A percentile compares a stretch with the other conserved stretches of the same genome.
Evolutionary conservation across 2,888 invertebrate species (phyloP).

Genomic region (Drosophila gaucha): DNA sequence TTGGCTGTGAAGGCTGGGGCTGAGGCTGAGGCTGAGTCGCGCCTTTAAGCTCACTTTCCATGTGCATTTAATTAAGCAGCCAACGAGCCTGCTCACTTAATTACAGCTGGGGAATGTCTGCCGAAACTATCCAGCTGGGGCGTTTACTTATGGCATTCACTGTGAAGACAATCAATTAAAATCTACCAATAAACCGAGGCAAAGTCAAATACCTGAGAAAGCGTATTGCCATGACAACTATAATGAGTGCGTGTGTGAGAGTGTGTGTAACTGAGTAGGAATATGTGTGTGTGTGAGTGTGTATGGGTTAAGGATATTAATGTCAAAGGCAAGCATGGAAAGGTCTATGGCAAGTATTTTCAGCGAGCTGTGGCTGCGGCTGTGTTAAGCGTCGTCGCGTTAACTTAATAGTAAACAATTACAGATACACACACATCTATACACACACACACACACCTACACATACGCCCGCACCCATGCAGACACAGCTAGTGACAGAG

Average conservation of each 20-base stretch:
- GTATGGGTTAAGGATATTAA: constrained; percentile 51
- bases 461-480: constrained; percentile 12
- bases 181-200: constrained; percentile 50
- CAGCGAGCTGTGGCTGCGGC: constrained; percentile 57
- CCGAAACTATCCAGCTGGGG: background rate
- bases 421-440: constrained; percentile 33
- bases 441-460: constrained; percentile 8
- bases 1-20: too few relatives aligned
- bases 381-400: too few relatives aligned
- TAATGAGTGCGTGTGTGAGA: constrained; percentile 38
- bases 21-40: too few relatives aligned
- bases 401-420: constrained; percentile 78
- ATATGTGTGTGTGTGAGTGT: background rate
- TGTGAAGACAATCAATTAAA: constrained; percentile 64
- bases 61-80: constrained; percentile 60
- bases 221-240: constrained; percentile 25
- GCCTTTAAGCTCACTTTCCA: constrained; percentile 15
- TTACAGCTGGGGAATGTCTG: constrained; percentile 35
- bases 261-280: background rate
- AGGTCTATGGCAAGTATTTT: constrained; percentile 43
- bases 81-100: constrained; percentile 61
- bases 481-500: constrained; percentile 21
- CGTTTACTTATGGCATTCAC: constrained; percentile 14
- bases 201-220: constrained; percentile 40
- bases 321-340: constrained; percentile 63